Conservation (phyloP, 1,140 invertebrate species). For the Oryzaephilus surinamensis region DNA sequence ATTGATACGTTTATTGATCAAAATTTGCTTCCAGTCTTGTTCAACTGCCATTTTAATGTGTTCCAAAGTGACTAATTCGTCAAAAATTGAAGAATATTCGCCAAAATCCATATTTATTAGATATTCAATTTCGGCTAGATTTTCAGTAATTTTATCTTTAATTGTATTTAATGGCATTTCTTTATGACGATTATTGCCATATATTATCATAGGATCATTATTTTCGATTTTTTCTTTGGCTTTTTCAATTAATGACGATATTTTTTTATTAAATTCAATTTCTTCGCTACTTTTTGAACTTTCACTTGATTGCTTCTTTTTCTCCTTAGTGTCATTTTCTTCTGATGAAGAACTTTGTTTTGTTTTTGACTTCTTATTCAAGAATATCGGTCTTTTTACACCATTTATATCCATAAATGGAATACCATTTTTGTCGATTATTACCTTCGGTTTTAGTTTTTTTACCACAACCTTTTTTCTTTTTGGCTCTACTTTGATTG, state of each 20-base stretch:
- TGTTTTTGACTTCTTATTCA: no score
- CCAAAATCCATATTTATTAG: constrained; percentile 20
- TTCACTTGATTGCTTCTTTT: no score
- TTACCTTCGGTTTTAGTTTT: constrained; percentile 21
- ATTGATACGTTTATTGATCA: constrained; percentile 19
- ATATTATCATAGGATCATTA: neutral
- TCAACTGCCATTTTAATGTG: constrained; percentile 16
- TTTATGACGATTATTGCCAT: no score
- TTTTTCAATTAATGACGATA: constrained; percentile 1
- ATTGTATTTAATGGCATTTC: constrained; percentile 17
- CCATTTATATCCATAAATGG: constrained; percentile 27
- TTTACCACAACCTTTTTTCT: constrained; percentile 8
- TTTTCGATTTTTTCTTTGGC: constrained; percentile 1
- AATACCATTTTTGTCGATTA: constrained; percentile 26
- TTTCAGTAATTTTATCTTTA: constrained; percentile 20
- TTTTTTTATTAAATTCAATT: no score
- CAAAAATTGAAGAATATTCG: constrained; percentile 20
- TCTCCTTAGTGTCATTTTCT: no score
- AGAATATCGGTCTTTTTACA: constrained; percentile 20
- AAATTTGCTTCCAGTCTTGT: constrained; percentile 22
- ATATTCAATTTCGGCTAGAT: constrained; percentile 20
- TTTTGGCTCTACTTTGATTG: constrained; percentile 9
- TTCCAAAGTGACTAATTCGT: constrained; percentile 18
- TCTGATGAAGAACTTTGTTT: no score
- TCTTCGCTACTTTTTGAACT: no score